Base-by-base conservation (phyloP, 92 coral and sea anemone species). In the Umimayanthus chanpuru region DNA sequence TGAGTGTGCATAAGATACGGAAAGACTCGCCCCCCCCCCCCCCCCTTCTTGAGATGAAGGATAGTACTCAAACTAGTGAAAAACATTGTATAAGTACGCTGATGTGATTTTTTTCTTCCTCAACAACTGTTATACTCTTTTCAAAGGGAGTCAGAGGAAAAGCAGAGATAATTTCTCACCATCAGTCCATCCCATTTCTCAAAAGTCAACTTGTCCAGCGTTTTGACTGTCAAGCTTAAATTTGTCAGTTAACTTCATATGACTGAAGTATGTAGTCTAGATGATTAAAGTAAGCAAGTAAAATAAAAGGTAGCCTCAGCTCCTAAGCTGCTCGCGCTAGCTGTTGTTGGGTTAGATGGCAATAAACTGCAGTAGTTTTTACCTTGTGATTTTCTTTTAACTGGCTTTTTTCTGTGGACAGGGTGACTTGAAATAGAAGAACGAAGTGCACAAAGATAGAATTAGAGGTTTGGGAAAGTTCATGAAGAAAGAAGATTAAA, bases 401-500 rank as follows among this genome's bases (percentile, higher is more conserved):
- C 87, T 83, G 87, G 87, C 68, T 70, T 83, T 83, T 67, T 83
- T 83, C 87, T 70, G 78, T 83, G 87, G 77, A 83, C 87, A 83
- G 87, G 87, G 87, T 83, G 43, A 67, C 74, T 41, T 83, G 87
- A 83, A 83, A 71, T 83, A 68, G 87, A 83, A 83, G 87, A 83
- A 70, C 66, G 65, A 83, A 83, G 77, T 18, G 39, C 85, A 21
- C 71, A 65, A 36, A 58, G 85, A 81, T 83, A 83, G 40, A 44
- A 72, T 70, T 83, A 26, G 79, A 83, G 71, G 87, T 83, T 68
- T 83, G 58, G 77, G 64, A 49, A 83, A 78, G 82, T 78, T 78
- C 82, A 53, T 78, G 87, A 83, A 70, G 77, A 65, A 58, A 81
- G 87, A 70, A 70, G 77, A 83, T 44, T 43, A 53, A 65, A 26